Base-by-base conservation (phyloP, 2,113 vertebrate species). In the Callipepla squamata region DNA sequence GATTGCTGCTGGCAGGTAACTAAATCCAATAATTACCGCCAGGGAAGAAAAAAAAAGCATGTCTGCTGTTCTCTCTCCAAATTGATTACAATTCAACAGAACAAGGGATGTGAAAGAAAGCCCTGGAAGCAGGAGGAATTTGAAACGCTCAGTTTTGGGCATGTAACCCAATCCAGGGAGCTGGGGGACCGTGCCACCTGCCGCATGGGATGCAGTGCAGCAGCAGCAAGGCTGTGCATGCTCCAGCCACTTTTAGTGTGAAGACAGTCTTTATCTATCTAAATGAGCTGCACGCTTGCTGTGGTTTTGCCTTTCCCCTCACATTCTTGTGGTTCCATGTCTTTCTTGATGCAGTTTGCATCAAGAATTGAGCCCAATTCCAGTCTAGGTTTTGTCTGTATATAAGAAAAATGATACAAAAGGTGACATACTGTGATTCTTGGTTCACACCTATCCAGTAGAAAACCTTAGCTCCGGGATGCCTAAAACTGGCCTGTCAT, bases 1-100 rank as follows among this genome's bases (percentile, higher is more conserved):
- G 76, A 50, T 94, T 90, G 72, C 59, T 87, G 89, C 92, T 95
- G 87, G 90, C 95, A 95, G 95, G 95, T 97, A 95, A 94, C 83
- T 83, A 78, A 93, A 96, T 83, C 74, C 95, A 67, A 0, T 80
- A 87, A 87, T 84, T 85, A 78, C 69, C 85, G 50, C 25, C 47
- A 63, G 55, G 57, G 51, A 32, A 23, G 40, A 26, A 51, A 61
- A 86, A 73, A 23, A 42, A 51, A 11, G 18, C 28, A 72, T 2
- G n/a, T 76, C 72, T 90, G 82, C 92, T 80, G 51, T 65, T 90
- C 72, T 73, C 79, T 82, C 66, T 91, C 83, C 88, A 79, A 85
- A 91, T 2, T 50, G 70, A 91, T 94, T 91, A 75, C 53, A 89
- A 74, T 38, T 85, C 50, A 42, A 16, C 87, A 77, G 40, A 55